Evolutionary conservation across 2,797 vertebrate genomes (phyloP).

Genomic region (Merluccius polli): DNA sequence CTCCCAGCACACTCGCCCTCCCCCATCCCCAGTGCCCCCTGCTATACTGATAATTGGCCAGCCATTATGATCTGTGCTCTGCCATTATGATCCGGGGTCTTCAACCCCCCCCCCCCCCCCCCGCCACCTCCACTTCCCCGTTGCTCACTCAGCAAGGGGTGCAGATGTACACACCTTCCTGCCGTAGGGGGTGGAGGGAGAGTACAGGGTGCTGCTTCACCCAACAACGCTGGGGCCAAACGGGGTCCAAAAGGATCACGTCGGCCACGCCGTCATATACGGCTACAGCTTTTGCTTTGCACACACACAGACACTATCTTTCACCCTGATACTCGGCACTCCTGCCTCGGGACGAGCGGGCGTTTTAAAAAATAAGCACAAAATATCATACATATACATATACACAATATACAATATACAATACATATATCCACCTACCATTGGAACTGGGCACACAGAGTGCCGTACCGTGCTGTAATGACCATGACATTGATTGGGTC

Average conservation of each 20-base stretch:
- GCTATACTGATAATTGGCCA: constrained; percentile 67
- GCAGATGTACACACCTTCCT: constrained; percentile 45
- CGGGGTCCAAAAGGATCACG: constrained; percentile 37
- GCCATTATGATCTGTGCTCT: constrained; percentile 62
- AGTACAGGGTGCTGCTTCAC: background rate
- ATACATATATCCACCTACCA: background rate
- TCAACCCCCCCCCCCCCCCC: constrained; percentile 21
- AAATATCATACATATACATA: too few relatives aligned
- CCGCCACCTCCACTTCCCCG: constrained; percentile 6
- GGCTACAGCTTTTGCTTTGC: background rate
- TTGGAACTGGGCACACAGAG: constrained; percentile 19
- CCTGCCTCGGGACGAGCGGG: background rate
- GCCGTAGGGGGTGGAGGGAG: background rate
- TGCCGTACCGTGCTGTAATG: constrained; percentile 41
- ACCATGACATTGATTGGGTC: constrained; percentile 62
- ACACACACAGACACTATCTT: background rate
- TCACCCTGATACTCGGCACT: background rate
- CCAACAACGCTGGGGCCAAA: background rate
- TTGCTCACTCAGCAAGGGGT: constrained; percentile 52
- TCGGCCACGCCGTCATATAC: constrained; percentile 24
- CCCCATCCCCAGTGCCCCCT: constrained; percentile 28
- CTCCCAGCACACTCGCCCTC: constrained; percentile 32
- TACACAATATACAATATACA: too few relatives aligned
- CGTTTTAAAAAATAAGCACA: background rate
- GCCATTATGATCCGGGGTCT: constrained; percentile 12